A percentile compares a stretch with the other conserved stretches of the same genome.
Conservation (phyloP, 2,797 vertebrate species). For the Oreonectes daqikongensis region DNA sequence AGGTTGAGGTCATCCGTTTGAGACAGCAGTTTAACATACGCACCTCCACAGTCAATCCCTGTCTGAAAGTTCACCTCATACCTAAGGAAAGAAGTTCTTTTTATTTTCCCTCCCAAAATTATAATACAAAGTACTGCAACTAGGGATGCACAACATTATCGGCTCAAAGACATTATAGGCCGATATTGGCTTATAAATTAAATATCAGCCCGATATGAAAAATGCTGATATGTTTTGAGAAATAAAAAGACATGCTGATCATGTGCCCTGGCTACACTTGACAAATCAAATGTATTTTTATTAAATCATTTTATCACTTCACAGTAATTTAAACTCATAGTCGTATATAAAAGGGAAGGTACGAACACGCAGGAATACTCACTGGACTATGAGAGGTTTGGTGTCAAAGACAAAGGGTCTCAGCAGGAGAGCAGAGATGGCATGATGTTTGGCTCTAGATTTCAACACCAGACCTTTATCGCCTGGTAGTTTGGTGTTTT, state of each 20-base stretch:
- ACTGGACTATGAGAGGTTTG: conserved; percentile 93
- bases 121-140: too few species aligned
- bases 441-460: conserved; percentile 95
- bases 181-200: too few species aligned
- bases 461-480: conserved; percentile 94
- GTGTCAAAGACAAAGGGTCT: conserved; percentile 91
- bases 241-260: too few species aligned
- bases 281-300: too few species aligned
- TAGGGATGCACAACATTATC: too few species aligned
- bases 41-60: conserved; percentile 96
- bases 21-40: conserved; percentile 94
- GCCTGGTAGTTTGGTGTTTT: conserved; percentile 89
- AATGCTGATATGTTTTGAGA: too few species aligned
- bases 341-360: background rate
- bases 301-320: too few species aligned
- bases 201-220: too few species aligned
- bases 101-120: too few species aligned
- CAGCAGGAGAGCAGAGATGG: conserved; percentile 87
- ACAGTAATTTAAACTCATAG: background rate
- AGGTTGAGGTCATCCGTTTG: conserved; percentile 86
- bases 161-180: too few species aligned
- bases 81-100: conserved; percentile 65
- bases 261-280: too few species aligned
- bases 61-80: conserved; percentile 98
- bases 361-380: conserved; percentile 66